phyloP scores from a whole-genome alignment of 2,888 invertebrate species.

The Dichetophora obliterata region DNA sequence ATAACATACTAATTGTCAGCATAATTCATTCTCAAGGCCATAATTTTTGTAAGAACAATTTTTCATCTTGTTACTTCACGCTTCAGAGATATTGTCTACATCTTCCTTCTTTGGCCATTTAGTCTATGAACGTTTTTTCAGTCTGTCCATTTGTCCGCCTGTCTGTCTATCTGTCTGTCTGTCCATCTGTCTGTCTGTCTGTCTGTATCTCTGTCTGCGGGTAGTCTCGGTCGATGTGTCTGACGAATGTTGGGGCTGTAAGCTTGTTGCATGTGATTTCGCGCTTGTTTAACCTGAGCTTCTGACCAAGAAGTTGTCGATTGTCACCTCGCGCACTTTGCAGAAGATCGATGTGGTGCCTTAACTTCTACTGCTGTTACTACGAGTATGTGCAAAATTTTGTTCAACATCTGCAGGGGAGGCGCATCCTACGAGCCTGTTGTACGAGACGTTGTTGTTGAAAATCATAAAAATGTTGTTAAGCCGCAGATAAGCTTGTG shows the following conservation, averaged over 20 bases:
- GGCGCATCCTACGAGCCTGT: background rate
- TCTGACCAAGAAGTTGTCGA: slow-evolving; percentile 34
- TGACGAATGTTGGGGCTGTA: background rate
- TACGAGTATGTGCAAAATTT: background rate
- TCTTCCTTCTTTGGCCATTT: background rate
- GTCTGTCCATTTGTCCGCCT: background rate
- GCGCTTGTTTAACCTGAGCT: slow-evolving; percentile 36
- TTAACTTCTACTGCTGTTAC: background rate
- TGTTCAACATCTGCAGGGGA: background rate
- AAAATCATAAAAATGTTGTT: slow-evolving; percentile 9
- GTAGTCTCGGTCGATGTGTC: background rate
- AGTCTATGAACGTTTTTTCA: background rate
- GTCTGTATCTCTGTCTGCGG: no score
- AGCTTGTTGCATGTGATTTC: slow-evolving; percentile 4
- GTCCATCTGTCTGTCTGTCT: no score
- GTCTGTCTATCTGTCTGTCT: slow-evolving; percentile 7
- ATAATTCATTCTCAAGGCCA: slow-evolving; percentile 63
- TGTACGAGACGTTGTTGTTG: background rate
- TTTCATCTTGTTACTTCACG: slow-evolving; percentile 49
- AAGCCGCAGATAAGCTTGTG: background rate
- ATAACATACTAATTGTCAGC: slow-evolving; percentile 57
- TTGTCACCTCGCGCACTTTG: slow-evolving; percentile 24
- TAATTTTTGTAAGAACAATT: slow-evolving; percentile 53
- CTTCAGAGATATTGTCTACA: background rate
- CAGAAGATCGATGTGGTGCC: slow-evolving; percentile 21